Percentiles rank a stretch among this genome's conserved stretches.
Evolutionary conservation across 2,113 vertebrate genomes (phyloP).

Genomic region (Coptodon bakossiorum): DNA sequence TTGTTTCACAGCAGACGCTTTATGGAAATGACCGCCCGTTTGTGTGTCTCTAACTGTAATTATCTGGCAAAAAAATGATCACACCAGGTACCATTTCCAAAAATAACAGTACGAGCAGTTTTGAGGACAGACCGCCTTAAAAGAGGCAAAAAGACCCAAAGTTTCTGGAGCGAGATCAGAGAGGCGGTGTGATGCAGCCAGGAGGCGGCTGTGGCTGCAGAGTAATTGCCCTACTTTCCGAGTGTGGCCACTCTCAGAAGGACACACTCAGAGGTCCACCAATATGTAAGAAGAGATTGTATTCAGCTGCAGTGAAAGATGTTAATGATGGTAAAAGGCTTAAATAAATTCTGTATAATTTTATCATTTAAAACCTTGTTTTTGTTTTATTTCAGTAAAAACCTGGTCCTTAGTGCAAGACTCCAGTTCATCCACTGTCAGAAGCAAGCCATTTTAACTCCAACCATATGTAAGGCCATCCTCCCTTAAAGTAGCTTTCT

Average conservation of each 20-base stretch:
- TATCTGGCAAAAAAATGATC: not conserved
- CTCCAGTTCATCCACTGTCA: fast-evolving
- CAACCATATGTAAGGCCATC: not conserved
- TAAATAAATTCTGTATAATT: not conserved
- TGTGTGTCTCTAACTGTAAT: not conserved
- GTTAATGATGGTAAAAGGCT: not conserved
- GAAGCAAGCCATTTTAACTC: not conserved
- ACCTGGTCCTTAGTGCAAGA: not conserved
- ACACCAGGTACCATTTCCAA: not conserved
- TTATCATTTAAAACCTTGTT: not conserved
- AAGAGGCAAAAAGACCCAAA: not conserved
- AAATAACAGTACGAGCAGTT: not conserved
- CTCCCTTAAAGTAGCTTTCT: not conserved
- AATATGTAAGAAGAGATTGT: not conserved
- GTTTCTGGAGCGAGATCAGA: not conserved
- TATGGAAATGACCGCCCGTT: not conserved
- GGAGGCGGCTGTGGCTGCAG: not conserved
- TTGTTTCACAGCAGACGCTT: not conserved
- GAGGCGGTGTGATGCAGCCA: not conserved
- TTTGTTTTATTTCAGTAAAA: not conserved
- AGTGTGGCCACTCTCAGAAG: not conserved
- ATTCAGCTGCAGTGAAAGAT: not conserved
- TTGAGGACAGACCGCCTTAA: not conserved
- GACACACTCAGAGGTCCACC: not conserved
- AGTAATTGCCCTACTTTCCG: not conserved